A percentile compares a stretch with the other conserved stretches of the same genome.
phyloP scores from a whole-genome alignment of 2,797 vertebrate genomes.

The Pseudopleuronectes americanus region DNA sequence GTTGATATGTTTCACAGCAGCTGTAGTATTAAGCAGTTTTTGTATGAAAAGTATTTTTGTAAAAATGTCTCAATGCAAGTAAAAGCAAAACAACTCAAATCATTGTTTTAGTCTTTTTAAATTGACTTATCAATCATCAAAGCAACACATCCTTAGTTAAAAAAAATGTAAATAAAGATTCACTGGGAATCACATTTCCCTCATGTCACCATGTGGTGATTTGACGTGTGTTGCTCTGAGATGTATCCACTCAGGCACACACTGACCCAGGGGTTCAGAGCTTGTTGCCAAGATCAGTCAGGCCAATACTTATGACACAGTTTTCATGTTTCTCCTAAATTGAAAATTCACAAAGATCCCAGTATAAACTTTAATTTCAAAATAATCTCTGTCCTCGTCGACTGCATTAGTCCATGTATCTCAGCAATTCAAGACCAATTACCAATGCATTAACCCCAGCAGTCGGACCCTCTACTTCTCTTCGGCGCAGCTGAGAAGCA shows the following conservation, averaged over 20 bases:
- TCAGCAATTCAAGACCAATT: slow-evolving; percentile 37
- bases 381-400: background rate
- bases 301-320: background rate
- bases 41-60: slow-evolving; percentile 68
- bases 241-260: no score
- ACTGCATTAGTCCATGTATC: slow-evolving; percentile 25
- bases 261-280: background rate
- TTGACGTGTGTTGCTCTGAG: background rate
- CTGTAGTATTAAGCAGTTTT: slow-evolving; percentile 35
- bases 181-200: no score
- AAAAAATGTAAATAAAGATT: background rate
- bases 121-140: background rate
- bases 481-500: slow-evolving; percentile 4
- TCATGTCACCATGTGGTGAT: background rate
- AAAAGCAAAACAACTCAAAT: slow-evolving; percentile 7
- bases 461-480: slow-evolving; percentile 5
- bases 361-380: background rate
- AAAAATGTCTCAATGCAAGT: slow-evolving; percentile 40
- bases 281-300: background rate
- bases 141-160: background rate
- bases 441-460: slow-evolving; percentile 32
- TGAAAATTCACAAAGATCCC: background rate
- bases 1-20: slow-evolving; percentile 13
- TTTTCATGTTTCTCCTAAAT: background rate
- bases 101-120: background rate